These are phyloP conservation scores for Aporophyla lueneburgensis DNA, from an alignment of 2,888 invertebrate genomes.

Conservation along the genomic window DNA sequence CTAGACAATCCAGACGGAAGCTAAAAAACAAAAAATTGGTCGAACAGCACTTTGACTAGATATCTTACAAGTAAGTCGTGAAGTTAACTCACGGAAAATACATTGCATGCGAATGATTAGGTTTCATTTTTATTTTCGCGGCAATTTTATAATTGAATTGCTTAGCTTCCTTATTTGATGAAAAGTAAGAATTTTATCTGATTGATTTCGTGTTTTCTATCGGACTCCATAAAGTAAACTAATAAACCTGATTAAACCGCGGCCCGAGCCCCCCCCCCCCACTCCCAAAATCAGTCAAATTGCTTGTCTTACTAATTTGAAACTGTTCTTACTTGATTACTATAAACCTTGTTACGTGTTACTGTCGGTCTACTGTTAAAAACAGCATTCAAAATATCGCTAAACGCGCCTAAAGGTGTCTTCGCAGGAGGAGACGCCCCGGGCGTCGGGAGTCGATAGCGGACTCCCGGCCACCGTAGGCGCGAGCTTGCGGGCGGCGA, in stretches of 20 bases:
- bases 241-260: neutral
- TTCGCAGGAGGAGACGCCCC: no score
- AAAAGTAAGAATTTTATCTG: conserved; percentile 20
- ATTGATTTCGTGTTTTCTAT: conserved; percentile 17
- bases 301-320: no score
- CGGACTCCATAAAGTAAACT: neutral
- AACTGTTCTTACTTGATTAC: no score
- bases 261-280: no score
- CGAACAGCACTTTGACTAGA: neutral
- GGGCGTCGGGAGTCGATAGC: no score
- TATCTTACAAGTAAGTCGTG: conserved; percentile 6
- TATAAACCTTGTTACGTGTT: no score
- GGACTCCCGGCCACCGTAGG: no score
- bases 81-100: conserved; percentile 35
- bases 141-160: conserved; percentile 20
- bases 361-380: no score
- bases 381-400: no score
- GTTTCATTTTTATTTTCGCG: conserved; percentile 40
- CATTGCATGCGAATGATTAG: conserved; percentile 30
- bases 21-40: conserved; percentile 3
- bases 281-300: no score
- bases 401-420: no score
- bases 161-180: conserved; percentile 26
- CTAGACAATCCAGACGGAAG: neutral
- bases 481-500: no score